Evolutionary conservation across 1,140 invertebrate species (phyloP).

Genomic region (Psilanteris sp.): DNA sequence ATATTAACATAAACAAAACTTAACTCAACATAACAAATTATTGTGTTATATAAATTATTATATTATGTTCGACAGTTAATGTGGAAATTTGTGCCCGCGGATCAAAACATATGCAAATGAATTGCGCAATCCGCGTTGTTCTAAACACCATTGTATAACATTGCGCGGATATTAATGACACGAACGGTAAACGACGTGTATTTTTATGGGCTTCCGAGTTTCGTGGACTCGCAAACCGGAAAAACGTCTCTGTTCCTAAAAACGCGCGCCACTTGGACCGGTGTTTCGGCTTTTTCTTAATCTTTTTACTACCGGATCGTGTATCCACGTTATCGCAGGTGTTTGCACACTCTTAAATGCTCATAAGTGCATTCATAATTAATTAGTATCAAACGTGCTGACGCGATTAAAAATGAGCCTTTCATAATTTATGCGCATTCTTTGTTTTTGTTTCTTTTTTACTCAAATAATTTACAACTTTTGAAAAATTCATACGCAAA

Average conservation of each 20-base stretch:
- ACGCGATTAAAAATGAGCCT: slow-evolving; percentile 17
- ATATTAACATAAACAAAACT: neutral
- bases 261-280: slow-evolving; percentile 45
- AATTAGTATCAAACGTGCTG: slow-evolving; percentile 43
- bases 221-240: slow-evolving; percentile 64
- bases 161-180: slow-evolving; percentile 32
- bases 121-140: slow-evolving; percentile 33
- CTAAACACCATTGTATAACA: slow-evolving; percentile 29
- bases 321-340: slow-evolving; percentile 41
- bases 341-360: slow-evolving; percentile 48
- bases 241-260: slow-evolving; percentile 67
- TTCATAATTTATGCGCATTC: slow-evolving; percentile 22
- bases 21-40: neutral
- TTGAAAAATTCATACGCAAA: too few relatives aligned
- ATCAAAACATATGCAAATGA: neutral
- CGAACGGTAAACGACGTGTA: slow-evolving; percentile 31
- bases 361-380: slow-evolving; percentile 59
- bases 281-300: slow-evolving; percentile 46
- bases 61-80: too few relatives aligned
- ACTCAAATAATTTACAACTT: too few relatives aligned
- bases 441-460: neutral
- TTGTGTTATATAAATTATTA: too few relatives aligned
- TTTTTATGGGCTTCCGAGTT: slow-evolving; percentile 44
- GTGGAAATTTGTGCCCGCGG: too few relatives aligned
- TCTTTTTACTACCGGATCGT: slow-evolving; percentile 33